Evolutionary conservation across 53 echinoderm and acorn worm genomes (phyloP).

Genomic region (Antedon mediterranea): DNA sequence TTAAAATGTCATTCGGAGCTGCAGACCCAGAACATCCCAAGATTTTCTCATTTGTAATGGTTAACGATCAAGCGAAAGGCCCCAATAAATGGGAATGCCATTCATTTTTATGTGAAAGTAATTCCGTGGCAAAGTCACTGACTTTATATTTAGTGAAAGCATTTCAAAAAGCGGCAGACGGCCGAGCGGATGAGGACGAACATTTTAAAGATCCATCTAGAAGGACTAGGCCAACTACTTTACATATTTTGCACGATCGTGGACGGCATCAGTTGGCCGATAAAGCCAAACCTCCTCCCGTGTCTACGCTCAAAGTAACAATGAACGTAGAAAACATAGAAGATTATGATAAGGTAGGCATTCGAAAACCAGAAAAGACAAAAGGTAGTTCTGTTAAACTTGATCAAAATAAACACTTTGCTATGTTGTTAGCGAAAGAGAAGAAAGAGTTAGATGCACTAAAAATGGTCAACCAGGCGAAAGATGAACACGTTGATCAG

Average conservation of each 20-base stretch:
- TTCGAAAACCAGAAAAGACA: not conserved
- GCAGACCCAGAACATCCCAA: constrained; percentile 32
- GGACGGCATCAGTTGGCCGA: constrained; percentile 44
- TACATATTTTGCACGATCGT: constrained; percentile 37
- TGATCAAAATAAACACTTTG: not conserved
- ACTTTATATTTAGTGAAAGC: constrained; percentile 32
- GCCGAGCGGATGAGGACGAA: constrained; percentile 15
- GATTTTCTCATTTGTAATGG: constrained; percentile 34
- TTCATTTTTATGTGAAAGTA: constrained; percentile 32
- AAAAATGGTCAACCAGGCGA: not conserved
- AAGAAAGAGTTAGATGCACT: not conserved
- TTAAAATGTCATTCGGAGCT: constrained; percentile 36
- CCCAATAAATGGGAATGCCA: constrained; percentile 25
- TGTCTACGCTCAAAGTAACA: constrained; percentile 55
- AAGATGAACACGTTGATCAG: not conserved
- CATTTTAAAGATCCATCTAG: constrained; percentile 6
- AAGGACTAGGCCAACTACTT: constrained; percentile 22
- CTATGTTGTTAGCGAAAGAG: not conserved
- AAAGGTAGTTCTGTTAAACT: not conserved
- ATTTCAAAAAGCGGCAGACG: constrained; percentile 28
- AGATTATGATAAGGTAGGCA: not conserved
- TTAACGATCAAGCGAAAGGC: constrained; percentile 5
- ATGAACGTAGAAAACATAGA: constrained; percentile 35
- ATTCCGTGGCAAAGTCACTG: constrained; percentile 21
- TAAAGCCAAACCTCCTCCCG: constrained; percentile 36